phyloP scores from a whole-genome alignment of 53 echinoderm and acorn worm species.

The Stichopus horrens region DNA sequence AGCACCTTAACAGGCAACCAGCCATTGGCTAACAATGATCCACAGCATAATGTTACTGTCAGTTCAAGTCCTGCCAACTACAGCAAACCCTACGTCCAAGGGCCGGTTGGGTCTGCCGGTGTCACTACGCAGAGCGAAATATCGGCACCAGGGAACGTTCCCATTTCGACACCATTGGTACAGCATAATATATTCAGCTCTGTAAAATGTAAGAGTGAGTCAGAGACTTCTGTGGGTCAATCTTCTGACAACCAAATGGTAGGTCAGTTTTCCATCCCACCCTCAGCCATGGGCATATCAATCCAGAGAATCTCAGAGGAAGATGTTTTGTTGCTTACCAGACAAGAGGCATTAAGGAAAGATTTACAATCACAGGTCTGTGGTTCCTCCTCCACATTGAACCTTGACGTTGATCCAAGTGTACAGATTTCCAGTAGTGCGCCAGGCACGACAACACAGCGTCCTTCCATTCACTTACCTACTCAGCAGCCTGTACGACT shows the following conservation, averaged over 20 bases:
- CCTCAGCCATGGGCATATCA: conserved; percentile 28
- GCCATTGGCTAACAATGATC: too few relatives aligned
- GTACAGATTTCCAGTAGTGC: background rate
- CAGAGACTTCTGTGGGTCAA: background rate
- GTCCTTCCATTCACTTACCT: too few relatives aligned
- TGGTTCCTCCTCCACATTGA: background rate
- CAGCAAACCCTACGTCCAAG: background rate
- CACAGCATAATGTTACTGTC: background rate
- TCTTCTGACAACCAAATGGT: background rate
- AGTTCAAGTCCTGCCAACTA: background rate
- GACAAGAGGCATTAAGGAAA: background rate
- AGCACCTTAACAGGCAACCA: too few relatives aligned
- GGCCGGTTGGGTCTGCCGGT: background rate
- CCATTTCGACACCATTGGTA: background rate
- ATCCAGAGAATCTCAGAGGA: conserved; percentile 30
- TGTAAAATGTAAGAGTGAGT: background rate
- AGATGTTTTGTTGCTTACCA: background rate
- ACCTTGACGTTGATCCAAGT: background rate
- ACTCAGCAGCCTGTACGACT: too few relatives aligned
- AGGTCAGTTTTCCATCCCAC: background rate
- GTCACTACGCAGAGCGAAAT: background rate
- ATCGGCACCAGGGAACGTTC: background rate
- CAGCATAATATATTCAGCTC: too few relatives aligned
- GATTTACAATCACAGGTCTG: background rate
- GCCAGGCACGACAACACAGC: background rate